These are phyloP conservation scores for Lysiphlebus fabarum DNA, from an alignment of 1,140 invertebrate species.

Conservation along the genomic window DNA sequence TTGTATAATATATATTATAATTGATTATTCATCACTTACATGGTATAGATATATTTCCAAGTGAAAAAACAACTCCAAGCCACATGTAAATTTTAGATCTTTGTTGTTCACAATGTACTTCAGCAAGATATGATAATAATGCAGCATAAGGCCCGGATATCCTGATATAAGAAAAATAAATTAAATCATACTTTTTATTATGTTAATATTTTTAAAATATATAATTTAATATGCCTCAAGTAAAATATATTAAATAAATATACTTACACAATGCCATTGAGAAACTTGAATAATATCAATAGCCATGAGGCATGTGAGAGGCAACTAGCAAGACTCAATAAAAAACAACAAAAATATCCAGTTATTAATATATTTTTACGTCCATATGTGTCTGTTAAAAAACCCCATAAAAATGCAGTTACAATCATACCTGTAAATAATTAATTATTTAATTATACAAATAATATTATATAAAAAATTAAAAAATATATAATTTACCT, in stretches of 20 bases:
- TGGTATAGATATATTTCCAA: constrained; percentile 45
- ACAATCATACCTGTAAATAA: constrained; percentile 56
- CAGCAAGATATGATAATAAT: constrained; percentile 68
- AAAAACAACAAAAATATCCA: constrained; percentile 56
- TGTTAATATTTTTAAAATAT: too few species aligned
- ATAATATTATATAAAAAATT: constrained; percentile 21
- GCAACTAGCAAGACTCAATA: constrained; percentile 54
- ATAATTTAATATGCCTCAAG: neutral
- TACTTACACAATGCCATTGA: constrained; percentile 61
- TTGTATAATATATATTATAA: neutral
- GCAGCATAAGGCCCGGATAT: constrained; percentile 73
- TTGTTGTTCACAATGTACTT: constrained; percentile 64
- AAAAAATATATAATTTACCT: constrained; percentile 36
- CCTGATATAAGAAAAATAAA: constrained; percentile 54
- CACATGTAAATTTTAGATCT: constrained; percentile 65
- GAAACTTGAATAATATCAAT: constrained; percentile 57
- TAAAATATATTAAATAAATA: constrained; percentile 18
- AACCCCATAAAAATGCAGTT: constrained; percentile 66
- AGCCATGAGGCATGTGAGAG: constrained; percentile 57
- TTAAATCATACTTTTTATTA: neutral
- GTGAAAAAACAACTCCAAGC: constrained; percentile 59
- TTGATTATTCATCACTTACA: constrained; percentile 34
- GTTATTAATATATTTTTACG: constrained; percentile 56
- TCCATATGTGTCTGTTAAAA: constrained; percentile 66
- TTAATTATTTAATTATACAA: neutral